Base-by-base conservation (phyloP, 1,140 invertebrate species). In the Achatina immaculata region DNA sequence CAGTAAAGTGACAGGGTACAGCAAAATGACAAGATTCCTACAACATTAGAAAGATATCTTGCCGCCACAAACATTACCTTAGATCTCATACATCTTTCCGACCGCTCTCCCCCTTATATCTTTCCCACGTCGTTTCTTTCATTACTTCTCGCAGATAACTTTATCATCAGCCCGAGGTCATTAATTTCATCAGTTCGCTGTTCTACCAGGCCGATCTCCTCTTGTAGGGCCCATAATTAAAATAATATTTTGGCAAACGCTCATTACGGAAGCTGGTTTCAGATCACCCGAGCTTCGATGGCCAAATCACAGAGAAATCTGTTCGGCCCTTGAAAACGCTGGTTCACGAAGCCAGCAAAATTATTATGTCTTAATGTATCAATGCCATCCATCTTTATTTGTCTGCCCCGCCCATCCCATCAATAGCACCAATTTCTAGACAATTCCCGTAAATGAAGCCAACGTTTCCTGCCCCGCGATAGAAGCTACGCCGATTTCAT, bases 361-460 rank as follows among this genome's bases (percentile, higher is more conserved):
- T 62, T 62, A 2, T 31, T 2, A 62, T 62, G 58, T 62, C 58
- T 62, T 62, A 28, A 28, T 62, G 31, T 62, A 31, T 62, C 31
- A 31, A n/a, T 31, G 9, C 58, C 16, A 62, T 62, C 58, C 58
- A 62, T 62, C 58, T 62, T 62, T 62, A 62, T 62, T 62, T 62
- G 58, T 62, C 71, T 6, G 42, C 16, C 42, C 2, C 71, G 42
- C 42, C 71, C 48, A n/a, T 31, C 21, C 69, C 31, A 73, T 43
- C 40, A 73, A 73, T 42, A 36, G 28, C 71, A 48, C 40, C 71
- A 48, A 62, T 62, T 62, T 62, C n/a, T 62, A 34, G 58, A 62
- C 58, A 62, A 62, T 73, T 51, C 42, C 24, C 71, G n/a, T 62
- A 62, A 62, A 62, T 62, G 58, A 62, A 62, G n/a, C 58, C 58